phyloP scores from a whole-genome alignment of 2,888 invertebrate species.

The Hydriomena furcata region DNA sequence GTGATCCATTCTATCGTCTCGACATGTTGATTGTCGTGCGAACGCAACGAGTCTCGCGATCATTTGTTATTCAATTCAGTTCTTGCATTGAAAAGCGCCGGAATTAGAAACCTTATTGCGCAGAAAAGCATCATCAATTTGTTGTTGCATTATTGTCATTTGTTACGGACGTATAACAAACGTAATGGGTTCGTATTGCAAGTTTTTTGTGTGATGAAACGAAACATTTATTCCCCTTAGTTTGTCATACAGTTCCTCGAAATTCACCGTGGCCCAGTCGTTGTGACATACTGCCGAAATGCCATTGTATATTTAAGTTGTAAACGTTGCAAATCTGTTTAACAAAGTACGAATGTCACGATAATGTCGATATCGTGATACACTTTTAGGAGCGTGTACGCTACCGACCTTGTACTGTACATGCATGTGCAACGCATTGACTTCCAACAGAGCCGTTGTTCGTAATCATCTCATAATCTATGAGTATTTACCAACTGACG shows the following conservation, averaged over 20 bases:
- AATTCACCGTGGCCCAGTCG: slow-evolving; percentile 24
- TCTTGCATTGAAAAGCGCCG: slow-evolving; percentile 53
- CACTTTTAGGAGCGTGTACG: slow-evolving; percentile 47
- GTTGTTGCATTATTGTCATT: slow-evolving; percentile 37
- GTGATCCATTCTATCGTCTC: slow-evolving; percentile 62
- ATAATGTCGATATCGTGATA: slow-evolving; percentile 55
- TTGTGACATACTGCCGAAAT: slow-evolving; percentile 19
- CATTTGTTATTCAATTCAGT: slow-evolving; percentile 70
- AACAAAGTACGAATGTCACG: slow-evolving; percentile 33
- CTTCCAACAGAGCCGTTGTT: slow-evolving; percentile 45
- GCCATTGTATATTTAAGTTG: slow-evolving; percentile 26
- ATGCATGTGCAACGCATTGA: slow-evolving; percentile 50
- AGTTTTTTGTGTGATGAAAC: slow-evolving; percentile 7
- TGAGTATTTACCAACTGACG: slow-evolving; percentile 5
- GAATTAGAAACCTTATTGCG: slow-evolving; percentile 60
- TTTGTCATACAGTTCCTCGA: slow-evolving; percentile 15
- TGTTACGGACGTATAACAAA: slow-evolving; percentile 10
- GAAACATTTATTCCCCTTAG: slow-evolving; percentile 6
- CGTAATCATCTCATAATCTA: slow-evolving; percentile 38
- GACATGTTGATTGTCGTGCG: slow-evolving; percentile 73
- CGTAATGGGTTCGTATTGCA: slow-evolving; percentile 10
- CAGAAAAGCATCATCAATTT: slow-evolving; percentile 56
- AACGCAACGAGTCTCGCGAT: slow-evolving; percentile 53
- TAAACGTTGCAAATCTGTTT: slow-evolving; percentile 37
- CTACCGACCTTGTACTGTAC: slow-evolving; percentile 57